Evolutionary conservation across 2,888 invertebrate species (phyloP).

Genomic region (Phytoseiulus persimilis): DNA sequence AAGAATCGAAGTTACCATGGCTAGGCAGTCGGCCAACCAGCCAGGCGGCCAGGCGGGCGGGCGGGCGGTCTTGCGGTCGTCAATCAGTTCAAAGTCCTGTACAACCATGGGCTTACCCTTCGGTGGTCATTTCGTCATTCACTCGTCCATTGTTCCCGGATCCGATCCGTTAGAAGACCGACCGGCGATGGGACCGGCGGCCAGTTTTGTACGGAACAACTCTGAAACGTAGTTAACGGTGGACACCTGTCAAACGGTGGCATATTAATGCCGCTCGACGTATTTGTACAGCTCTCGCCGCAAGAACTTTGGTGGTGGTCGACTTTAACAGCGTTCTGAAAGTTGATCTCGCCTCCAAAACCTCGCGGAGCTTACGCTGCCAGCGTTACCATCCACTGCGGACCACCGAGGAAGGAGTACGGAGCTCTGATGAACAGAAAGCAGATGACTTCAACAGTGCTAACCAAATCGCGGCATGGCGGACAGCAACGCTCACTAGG

Average conservation of each 20-base stretch:
- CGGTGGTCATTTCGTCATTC: not conserved
- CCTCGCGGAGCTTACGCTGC: not conserved
- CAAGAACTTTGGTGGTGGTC: not conserved
- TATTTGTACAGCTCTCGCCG: not conserved
- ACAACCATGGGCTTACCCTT: not conserved
- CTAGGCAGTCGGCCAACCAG: not conserved
- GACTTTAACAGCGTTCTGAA: not conserved
- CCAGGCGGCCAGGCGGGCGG: not conserved
- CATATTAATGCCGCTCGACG: not conserved
- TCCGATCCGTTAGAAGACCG: not conserved
- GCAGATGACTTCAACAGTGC: not conserved
- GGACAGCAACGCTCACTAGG: not conserved
- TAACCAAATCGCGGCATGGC: not conserved
- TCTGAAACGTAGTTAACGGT: not conserved
- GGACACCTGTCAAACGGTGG: not conserved
- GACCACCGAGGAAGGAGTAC: not conserved
- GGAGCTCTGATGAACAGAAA: not conserved
- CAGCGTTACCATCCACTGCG: not conserved
- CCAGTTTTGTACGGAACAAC: not conserved
- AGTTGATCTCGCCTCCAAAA: not conserved
- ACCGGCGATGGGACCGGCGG: not conserved
- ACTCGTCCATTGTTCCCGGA: not conserved
- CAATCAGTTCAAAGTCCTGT: not conserved
- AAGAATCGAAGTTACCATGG: not conserved
- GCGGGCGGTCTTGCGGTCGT: too few species aligned